Percentiles rank a stretch among this genome's conserved stretches.
Evolutionary conservation across 2,113 vertebrate genomes (phyloP).

Genomic region (Marmota flaviventris): DNA sequence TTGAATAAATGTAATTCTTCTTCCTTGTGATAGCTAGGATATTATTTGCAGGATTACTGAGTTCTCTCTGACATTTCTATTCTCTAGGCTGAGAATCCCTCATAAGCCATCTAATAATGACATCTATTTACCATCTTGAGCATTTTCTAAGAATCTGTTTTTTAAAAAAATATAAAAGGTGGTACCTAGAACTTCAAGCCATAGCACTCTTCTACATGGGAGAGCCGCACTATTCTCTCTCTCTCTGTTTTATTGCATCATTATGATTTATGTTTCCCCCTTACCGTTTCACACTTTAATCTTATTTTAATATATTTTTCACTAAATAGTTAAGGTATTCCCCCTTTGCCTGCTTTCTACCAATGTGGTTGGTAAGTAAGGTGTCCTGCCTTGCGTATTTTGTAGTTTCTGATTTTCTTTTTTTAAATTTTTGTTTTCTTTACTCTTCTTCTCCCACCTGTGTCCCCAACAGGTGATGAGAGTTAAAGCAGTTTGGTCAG

Average conservation of each 20-base stretch:
- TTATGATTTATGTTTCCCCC: not conserved
- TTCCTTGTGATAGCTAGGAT: not conserved
- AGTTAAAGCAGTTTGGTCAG: conserved; percentile 6
- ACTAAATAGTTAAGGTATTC: not conserved
- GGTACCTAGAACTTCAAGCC: not conserved
- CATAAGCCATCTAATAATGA: conserved; percentile 15
- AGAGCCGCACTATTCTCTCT: not conserved
- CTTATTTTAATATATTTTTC: not conserved
- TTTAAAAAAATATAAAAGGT: not conserved
- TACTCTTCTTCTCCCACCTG: not conserved
- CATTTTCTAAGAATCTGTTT: conserved; percentile 5
- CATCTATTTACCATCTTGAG: not conserved
- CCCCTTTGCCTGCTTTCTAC: not conserved
- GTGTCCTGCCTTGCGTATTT: not conserved
- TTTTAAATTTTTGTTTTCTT: not conserved
- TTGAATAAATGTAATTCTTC: not conserved
- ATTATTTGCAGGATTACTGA: conserved; percentile 35
- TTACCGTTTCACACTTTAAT: not conserved
- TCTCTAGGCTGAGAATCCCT: conserved; percentile 18
- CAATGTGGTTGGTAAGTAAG: not conserved
- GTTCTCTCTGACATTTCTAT: conserved; percentile 14
- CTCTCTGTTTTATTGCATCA: not conserved
- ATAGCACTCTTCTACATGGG: not conserved
- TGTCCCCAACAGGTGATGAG: not conserved
- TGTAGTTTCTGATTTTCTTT: conserved; percentile 25